These are phyloP conservation scores for Neotoxoptera formosana DNA, from an alignment of 1,140 invertebrate genomes.

Conservation along the genomic window DNA sequence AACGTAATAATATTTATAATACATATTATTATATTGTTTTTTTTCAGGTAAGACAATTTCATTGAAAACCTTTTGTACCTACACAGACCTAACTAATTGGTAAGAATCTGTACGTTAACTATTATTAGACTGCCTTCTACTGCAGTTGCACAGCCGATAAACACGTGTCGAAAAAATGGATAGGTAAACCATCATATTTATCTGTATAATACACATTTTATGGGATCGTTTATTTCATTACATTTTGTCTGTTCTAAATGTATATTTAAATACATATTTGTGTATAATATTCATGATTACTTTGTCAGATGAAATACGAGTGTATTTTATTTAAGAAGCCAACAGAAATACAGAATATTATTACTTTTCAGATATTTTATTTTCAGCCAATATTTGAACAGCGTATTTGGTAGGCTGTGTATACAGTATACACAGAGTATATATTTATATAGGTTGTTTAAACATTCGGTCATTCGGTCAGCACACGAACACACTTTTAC, in stretches of 20 bases:
- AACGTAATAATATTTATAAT: not conserved
- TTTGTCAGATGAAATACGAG: not conserved
- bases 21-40: conserved; percentile 2
- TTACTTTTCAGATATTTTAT: conserved; percentile 10
- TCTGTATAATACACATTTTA: not conserved
- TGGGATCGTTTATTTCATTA: not conserved
- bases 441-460: not conserved
- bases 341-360: not conserved
- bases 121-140: not conserved
- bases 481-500: not conserved
- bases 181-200: not conserved
- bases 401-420: not conserved
- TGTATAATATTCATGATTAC: not conserved
- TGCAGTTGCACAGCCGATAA: not conserved
- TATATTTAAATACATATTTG: not conserved
- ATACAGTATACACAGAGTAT: not conserved
- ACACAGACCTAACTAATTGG: not conserved
- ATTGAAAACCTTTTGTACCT: not conserved
- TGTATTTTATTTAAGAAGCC: not conserved
- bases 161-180: not conserved
- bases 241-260: not conserved
- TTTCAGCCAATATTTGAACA: not conserved
- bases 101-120: not conserved
- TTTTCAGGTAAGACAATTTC: not conserved
- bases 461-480: not conserved